Conservation (phyloP, 2,888 invertebrate species). For the Drosophila mimetica region DNA sequence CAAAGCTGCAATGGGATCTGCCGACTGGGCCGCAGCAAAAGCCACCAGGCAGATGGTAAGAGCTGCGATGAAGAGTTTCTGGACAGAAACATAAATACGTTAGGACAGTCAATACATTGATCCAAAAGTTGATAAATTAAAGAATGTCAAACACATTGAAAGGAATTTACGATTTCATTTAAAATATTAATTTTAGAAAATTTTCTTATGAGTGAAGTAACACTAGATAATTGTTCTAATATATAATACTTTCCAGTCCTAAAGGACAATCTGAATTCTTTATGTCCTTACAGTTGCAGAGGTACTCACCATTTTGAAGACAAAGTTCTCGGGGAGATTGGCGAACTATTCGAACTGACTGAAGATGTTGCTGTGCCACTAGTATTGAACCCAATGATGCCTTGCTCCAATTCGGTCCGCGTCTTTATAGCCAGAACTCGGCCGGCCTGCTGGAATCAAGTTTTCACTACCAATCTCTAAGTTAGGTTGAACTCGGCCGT, state of each 20-base stretch:
- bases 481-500: conserved; percentile 11
- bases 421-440: conserved; percentile 74
- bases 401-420: conserved; percentile 53
- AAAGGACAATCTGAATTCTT: neutral
- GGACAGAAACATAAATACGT: neutral
- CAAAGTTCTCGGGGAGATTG: conserved; percentile 38
- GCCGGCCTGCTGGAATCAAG: conserved; percentile 43
- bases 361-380: conserved; percentile 67
- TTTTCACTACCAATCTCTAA: conserved; percentile 48
- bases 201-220: too few relatives aligned
- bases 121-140: too few relatives aligned
- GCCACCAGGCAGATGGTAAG: conserved; percentile 72
- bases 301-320: conserved; percentile 71
- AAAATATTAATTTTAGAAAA: too few relatives aligned
- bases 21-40: conserved; percentile 57
- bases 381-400: conserved; percentile 79
- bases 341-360: conserved; percentile 53
- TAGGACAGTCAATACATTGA: too few relatives aligned
- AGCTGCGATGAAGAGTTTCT: conserved; percentile 77
- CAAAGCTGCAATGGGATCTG: conserved; percentile 49
- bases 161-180: too few relatives aligned
- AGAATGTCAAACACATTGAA: too few relatives aligned
- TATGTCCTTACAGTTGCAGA: neutral
- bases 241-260: neutral
- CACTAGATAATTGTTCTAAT: too few relatives aligned